phyloP scores from a whole-genome alignment of 2,113 vertebrate genomes.

The Pipra filicauda region DNA sequence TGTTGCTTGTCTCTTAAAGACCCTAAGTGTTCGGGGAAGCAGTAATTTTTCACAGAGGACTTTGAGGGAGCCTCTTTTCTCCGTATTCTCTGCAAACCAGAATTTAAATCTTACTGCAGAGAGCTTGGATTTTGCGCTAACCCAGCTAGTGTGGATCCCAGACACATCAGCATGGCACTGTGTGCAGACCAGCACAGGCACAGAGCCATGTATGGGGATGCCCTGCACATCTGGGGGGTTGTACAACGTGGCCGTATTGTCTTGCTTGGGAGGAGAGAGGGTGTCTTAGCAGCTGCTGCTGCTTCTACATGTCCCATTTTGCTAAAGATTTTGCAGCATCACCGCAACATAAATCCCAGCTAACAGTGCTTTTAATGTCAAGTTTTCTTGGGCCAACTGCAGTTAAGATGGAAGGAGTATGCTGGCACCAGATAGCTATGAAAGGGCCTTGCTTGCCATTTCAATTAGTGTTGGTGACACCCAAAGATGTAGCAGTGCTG shows the following conservation, averaged over 20 bases:
- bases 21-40: neutral
- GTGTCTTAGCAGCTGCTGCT: neutral
- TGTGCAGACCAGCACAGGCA: neutral
- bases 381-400: neutral
- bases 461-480: neutral
- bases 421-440: neutral
- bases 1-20: neutral
- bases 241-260: neutral
- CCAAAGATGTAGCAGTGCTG: neutral
- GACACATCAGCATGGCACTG: neutral
- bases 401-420: neutral
- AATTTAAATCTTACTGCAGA: neutral
- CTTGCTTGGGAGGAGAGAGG: neutral
- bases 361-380: neutral
- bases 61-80: neutral
- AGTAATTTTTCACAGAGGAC: neutral
- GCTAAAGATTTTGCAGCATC: neutral
- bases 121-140: neutral
- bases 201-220: accelerated
- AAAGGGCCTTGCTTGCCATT: neutral
- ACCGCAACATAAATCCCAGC: neutral
- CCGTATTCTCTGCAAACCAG: neutral
- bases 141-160: neutral
- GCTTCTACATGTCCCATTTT: neutral
- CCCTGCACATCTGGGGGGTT: neutral